Base-by-base conservation (phyloP, 2,888 invertebrate genomes). In the Cryptus armator region DNA sequence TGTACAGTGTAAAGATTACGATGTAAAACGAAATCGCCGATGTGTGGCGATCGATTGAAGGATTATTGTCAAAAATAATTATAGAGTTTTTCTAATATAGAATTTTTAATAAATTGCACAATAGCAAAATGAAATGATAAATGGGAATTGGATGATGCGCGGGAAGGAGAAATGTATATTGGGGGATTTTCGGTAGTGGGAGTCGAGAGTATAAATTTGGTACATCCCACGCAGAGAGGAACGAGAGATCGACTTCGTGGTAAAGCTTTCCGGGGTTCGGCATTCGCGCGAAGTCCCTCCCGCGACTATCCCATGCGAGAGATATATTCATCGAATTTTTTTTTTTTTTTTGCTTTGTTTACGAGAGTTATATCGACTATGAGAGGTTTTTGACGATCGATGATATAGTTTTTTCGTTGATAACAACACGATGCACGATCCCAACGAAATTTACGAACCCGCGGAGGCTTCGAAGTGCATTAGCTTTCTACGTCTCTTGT, bases 381-480 rank as follows among this genome's bases (percentile, higher is more conserved):
- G 24, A 24, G 12, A 56, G 19, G 10, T 56, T 24, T 24, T 24
- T 10, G 9, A 24, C 2, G 12, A 24, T 12, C 56, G 56, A 56
- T 56, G 56, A 56, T 10, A 56, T 10, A 19, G 24, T 56, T 19
- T 3, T 37, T 37, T 37, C 37, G 6, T 12, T 2, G 19, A 16
- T 10, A 10, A 4, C 10, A 10, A 7, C 67, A 67, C 29, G 16
- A 77, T 62, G 70, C 78, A 78, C 16, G 85, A 85, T 81, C 71
- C 71, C 1, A 77, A 77, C 75, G 78, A 85, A 16, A 29, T 88
- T 78, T 87, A 86, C 77, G 91, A 91, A 51, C 74, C 88, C 48
- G 90, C 91, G 79, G 89, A 86, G 82, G 88, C 92, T 1, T 92
- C 92, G 64, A 90, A 90, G 86, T 93, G 93, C 85, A 85, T 92